Evolutionary conservation across 2,113 vertebrate genomes (phyloP).

Genomic region (Triplophysa dalaica): DNA sequence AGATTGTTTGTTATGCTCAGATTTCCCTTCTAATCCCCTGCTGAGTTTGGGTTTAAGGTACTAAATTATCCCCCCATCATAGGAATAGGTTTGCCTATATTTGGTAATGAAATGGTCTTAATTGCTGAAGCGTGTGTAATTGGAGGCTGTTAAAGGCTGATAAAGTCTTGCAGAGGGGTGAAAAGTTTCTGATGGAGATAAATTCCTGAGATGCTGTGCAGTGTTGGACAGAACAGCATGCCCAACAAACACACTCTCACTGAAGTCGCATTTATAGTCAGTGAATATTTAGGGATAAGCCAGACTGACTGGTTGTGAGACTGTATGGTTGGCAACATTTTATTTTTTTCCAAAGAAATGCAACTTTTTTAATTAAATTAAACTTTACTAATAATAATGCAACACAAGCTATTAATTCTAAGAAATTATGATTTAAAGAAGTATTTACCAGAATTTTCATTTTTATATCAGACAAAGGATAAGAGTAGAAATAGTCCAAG

Average conservation of each 20-base stretch:
- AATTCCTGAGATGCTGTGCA: constrained; percentile 60
- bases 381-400: too few relatives aligned
- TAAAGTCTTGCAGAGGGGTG: constrained; percentile 78
- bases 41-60: constrained; percentile 75
- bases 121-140: constrained; percentile 83
- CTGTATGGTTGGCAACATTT: too few relatives aligned
- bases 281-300: too few relatives aligned
- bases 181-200: constrained; percentile 77
- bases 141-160: constrained; percentile 80
- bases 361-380: too few relatives aligned
- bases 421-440: too few relatives aligned
- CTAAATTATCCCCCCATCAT: constrained; percentile 72
- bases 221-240: constrained; percentile 20
- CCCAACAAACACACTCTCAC: constrained; percentile 23
- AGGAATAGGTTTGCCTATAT: constrained; percentile 81
- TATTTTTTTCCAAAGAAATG: too few relatives aligned
- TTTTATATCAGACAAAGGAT: too few relatives aligned
- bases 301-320: too few relatives aligned
- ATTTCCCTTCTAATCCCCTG: constrained; percentile 62
- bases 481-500: too few relatives aligned
- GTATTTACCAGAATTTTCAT: too few relatives aligned
- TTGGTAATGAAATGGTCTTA: constrained; percentile 83
- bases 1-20: constrained; percentile 81
- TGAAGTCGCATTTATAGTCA: background rate
- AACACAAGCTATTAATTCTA: too few relatives aligned